A percentile compares a stretch with the other conserved stretches of the same genome.
Conservation (phyloP, 2,888 invertebrate species). For the Zelleria hepariella region DNA sequence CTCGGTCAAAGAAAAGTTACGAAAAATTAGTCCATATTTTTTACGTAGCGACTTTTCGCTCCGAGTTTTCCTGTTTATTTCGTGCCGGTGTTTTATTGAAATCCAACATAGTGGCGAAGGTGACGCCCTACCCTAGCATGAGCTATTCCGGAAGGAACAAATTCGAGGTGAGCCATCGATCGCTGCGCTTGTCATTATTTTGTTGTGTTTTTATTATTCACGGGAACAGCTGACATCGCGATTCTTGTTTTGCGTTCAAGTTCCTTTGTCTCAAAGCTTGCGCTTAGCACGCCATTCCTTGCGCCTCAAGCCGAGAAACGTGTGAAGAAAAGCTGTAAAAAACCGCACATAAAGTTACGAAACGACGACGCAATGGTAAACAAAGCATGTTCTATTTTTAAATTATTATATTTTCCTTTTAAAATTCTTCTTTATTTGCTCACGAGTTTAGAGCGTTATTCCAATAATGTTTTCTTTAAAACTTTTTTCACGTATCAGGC, state of each 20-base stretch:
- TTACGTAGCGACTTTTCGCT: conserved; percentile 26
- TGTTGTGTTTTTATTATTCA: conserved; percentile 61
- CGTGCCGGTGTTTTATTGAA: conserved; percentile 24
- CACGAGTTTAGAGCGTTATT: conserved; percentile 16
- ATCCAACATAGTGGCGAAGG: conserved; percentile 63
- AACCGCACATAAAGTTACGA: conserved; percentile 1
- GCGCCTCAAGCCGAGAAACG: background rate
- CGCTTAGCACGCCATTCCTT: background rate
- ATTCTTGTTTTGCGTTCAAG: conserved; percentile 14
- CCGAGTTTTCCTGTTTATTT: conserved; percentile 23
- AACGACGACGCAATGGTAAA: conserved; percentile 17
- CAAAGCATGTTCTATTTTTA: conserved; percentile 32
- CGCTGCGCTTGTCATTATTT: conserved; percentile 5
- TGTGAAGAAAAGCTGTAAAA: background rate
- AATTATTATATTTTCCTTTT: conserved; percentile 19
- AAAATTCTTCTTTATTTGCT: conserved; percentile 6
- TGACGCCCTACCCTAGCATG: conserved; percentile 69
- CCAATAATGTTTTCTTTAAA: conserved; percentile 18
- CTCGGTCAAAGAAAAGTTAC: conserved; percentile 3
- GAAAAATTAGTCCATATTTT: conserved; percentile 41
- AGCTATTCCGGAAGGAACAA: conserved; percentile 76
- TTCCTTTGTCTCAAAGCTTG: conserved; percentile 46
- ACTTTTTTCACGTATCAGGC: conserved; percentile 9
- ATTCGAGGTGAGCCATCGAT: conserved; percentile 70
- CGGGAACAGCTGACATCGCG: conserved; percentile 74